Conservation (phyloP, 2,888 invertebrate species). For the Andricus quercusramuli region DNA sequence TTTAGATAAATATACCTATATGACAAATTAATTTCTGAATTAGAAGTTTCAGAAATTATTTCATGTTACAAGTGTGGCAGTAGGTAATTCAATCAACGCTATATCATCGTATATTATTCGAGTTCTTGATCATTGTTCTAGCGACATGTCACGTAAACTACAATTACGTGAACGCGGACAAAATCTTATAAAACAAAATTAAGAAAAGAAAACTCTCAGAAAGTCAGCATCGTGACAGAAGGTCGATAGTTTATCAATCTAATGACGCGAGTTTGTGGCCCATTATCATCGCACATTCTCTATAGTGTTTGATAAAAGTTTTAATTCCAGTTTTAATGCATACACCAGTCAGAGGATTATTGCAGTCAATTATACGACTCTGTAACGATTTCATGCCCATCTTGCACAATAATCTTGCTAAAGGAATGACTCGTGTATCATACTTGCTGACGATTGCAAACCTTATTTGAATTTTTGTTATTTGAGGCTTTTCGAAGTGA, state of each 20-base stretch:
- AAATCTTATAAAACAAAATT: not conserved
- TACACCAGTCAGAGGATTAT: not conserved
- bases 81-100: too few relatives aligned
- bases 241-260: constrained; percentile 21
- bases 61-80: too few relatives aligned
- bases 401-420: not conserved
- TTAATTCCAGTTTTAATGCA: constrained; percentile 3
- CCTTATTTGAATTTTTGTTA: not conserved
- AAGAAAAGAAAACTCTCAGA: not conserved
- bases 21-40: not conserved
- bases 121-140: not conserved
- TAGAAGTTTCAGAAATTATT: not conserved
- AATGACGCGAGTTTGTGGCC: not conserved
- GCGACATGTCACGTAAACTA: not conserved
- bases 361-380: constrained; percentile 8
- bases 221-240: not conserved
- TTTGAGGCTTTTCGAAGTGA: not conserved
- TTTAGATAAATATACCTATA: not conserved
- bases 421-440: not conserved
- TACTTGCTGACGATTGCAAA: not conserved
- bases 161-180: not conserved
- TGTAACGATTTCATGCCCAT: constrained; percentile 2
- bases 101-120: not conserved
- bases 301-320: constrained; percentile 2
- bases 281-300: not conserved